Evolutionary conservation across 2,888 invertebrate genomes (phyloP).

Genomic region (Eueremaeus valkanovi): DNA sequence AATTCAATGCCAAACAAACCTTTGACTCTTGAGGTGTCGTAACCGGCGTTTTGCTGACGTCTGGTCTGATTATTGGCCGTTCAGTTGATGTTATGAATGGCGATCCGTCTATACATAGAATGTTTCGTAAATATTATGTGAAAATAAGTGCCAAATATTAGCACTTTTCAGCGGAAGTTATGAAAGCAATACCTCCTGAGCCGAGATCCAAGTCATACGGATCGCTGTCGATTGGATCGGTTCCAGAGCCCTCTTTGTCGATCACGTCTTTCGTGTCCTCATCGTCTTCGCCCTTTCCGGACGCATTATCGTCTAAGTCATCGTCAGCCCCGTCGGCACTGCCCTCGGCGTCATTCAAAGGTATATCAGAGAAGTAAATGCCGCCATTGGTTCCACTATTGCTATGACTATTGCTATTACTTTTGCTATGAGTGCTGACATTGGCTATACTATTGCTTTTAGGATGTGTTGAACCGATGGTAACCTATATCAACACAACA

Average conservation of each 20-base stretch:
- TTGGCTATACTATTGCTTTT: neutral
- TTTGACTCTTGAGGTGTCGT: neutral
- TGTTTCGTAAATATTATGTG: neutral
- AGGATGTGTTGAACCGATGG: neutral
- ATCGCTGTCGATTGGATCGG: conserved; percentile 1
- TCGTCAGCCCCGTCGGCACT: conserved; percentile 12
- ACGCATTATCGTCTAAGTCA: conserved; percentile 20
- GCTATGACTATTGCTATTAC: neutral
- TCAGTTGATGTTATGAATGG: conserved; percentile 17
- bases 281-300: conserved; percentile 22
- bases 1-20: neutral
- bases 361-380: conserved; percentile 30
- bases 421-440: neutral
- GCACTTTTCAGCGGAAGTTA: neutral
- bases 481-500: neutral
- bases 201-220: conserved; percentile 11
- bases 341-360: conserved; percentile 9
- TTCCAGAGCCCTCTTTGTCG: conserved; percentile 24
- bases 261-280: conserved; percentile 16
- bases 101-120: neutral
- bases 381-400: neutral
- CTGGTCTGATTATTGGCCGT: conserved; percentile 2
- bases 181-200: neutral
- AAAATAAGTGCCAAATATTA: neutral
- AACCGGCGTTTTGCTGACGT: neutral